Base-by-base conservation (phyloP, 2,113 vertebrate species). In the Corvus moneduloides region DNA sequence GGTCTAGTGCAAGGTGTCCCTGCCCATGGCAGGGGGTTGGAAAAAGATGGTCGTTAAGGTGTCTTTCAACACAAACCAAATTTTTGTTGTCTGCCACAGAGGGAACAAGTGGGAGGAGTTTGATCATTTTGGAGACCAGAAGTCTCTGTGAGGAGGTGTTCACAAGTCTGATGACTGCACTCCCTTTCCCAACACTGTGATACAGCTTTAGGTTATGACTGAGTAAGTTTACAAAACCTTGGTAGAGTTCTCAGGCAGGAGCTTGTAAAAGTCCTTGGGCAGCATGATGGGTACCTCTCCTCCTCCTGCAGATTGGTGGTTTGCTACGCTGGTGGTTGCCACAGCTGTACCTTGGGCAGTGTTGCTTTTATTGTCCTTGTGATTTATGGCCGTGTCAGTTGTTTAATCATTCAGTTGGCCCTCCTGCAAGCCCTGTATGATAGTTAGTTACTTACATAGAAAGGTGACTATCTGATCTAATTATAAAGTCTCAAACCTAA, bases 401-500 rank as follows among this genome's bases (percentile, higher is more conserved):
- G 83, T 96, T 95, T 96, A 94, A 94, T 94, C 86, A 92, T 77
- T 96, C 81, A 75, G 81, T 17, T 91, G 86, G 35, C 87, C 59
- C 64, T 89, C 86, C 82, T 56, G 92, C 78, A 77, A 52, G 52
- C 5, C 11, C 67, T 87, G 68, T 46, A 22, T 1, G 7, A 68
- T 59, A 89, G 77, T 58, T 93, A 94, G 89, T 90, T 96, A 92
- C 83, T 95, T 93, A 92, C 84, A 92, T 56, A 82, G 71, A 87
- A 96, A 95, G 94, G 93, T 94, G 94, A 92, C 88, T 89, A 89
- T 92, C 78, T 91, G 90, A 96, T 97, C 64, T 96, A 96, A 96
- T 96, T 95, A 93, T 78, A 54, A 74, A 66, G 43, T 89, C 84
- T 95, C 92, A 92, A 96, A 97, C 33, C 92, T 96, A 96, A 93